Percentiles rank a stretch among this genome's conserved stretches.
Evolutionary conservation across 2,888 invertebrate species (phyloP).

Genomic region (Tipula vernalis): DNA sequence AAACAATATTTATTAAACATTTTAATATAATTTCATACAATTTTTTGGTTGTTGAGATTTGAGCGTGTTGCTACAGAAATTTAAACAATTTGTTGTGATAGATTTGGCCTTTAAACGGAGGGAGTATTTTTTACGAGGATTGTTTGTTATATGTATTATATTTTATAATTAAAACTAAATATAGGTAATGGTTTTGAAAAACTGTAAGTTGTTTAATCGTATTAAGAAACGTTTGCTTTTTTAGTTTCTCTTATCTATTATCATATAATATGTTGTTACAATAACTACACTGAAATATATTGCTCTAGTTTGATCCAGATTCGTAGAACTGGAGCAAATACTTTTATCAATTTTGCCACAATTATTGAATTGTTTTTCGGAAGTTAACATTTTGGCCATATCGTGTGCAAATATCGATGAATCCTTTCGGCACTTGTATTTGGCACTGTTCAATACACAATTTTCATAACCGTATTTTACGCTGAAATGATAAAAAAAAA

Average conservation of each 20-base stretch:
- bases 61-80: too few species aligned
- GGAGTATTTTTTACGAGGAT: too few species aligned
- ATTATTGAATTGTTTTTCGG: conserved; percentile 32
- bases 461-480: conserved; percentile 34
- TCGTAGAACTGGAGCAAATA: background rate
- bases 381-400: conserved; percentile 32
- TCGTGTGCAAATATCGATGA: conserved; percentile 32
- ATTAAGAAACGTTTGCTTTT: background rate
- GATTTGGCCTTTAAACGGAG: too few species aligned
- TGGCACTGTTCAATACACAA: conserved; percentile 33
- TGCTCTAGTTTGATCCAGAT: background rate
- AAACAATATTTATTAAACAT: background rate
- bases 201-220: background rate
- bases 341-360: conserved; percentile 19
- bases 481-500: conserved; percentile 20
- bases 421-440: conserved; percentile 30
- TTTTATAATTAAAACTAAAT: background rate
- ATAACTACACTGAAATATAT: background rate
- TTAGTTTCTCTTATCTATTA: background rate
- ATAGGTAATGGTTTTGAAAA: too few species aligned
- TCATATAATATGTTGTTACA: background rate
- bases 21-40: background rate
- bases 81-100: too few species aligned
- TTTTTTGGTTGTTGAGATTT: background rate
- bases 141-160: too few species aligned